These are phyloP conservation scores for Leptopilina clavipes DNA, from an alignment of 1,140 invertebrate genomes.

Conservation along the genomic window DNA sequence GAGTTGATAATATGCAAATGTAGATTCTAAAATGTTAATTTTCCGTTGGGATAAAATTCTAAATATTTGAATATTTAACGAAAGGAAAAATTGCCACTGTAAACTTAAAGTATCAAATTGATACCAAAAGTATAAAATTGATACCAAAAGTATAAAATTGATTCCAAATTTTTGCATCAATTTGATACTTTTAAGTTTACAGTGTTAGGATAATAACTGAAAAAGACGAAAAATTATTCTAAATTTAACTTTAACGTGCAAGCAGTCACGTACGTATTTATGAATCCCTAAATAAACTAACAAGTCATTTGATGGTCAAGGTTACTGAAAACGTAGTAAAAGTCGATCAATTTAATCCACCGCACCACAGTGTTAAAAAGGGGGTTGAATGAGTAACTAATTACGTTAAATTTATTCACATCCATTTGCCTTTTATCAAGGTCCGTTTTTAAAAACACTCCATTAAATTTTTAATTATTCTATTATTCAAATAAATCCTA, in stretches of 20 bases:
- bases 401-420: conserved; percentile 19
- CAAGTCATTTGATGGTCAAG: conserved; percentile 9
- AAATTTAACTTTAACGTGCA: background rate
- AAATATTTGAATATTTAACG: too few species aligned
- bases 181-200: background rate
- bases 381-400: conserved; percentile 15
- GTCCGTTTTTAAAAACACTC: conserved; percentile 4
- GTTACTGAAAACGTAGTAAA: conserved; percentile 9
- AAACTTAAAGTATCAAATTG: too few species aligned
- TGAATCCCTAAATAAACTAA: conserved; percentile 14
- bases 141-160: too few species aligned
- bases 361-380: background rate
- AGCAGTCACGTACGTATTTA: background rate
- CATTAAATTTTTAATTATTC: background rate
- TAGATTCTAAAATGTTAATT: too few species aligned
- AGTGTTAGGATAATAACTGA: background rate
- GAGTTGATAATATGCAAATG: too few species aligned
- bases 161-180: too few species aligned
- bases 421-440: conserved; percentile 13
- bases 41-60: too few species aligned
- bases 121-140: too few species aligned
- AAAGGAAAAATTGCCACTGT: too few species aligned
- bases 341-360: conserved; percentile 11
- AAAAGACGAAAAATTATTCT: conserved; percentile 11
- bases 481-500: background rate